A percentile compares a stretch with the other conserved stretches of the same genome.
Evolutionary conservation across 2,113 vertebrate genomes (phyloP).

Genomic region (Semnornis frantzii): DNA sequence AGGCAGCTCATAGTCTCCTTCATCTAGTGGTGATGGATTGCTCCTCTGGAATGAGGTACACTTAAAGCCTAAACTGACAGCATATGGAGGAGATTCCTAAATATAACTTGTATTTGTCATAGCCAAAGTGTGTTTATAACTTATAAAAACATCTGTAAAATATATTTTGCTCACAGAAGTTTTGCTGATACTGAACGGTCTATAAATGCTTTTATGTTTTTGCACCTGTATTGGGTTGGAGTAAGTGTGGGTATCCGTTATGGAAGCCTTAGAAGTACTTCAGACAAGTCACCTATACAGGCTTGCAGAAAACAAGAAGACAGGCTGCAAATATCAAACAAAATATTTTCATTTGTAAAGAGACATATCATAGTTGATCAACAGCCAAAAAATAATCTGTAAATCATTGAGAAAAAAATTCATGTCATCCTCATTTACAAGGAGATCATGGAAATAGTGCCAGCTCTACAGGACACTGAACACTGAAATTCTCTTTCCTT

Average conservation of each 20-base stretch:
- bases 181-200: not conserved
- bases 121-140: not conserved
- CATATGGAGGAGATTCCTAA: not conserved
- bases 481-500: not conserved
- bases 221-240: too few relatives aligned
- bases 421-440: not conserved
- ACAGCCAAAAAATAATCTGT: not conserved
- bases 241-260: not conserved
- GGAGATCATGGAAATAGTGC: not conserved
- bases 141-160: not conserved
- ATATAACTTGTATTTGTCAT: not conserved
- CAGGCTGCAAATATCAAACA: not conserved
- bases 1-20: not conserved
- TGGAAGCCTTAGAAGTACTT: not conserved
- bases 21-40: not conserved
- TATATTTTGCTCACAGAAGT: not conserved
- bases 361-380: not conserved
- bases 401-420: not conserved
- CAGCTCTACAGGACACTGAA: not conserved
- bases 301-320: not conserved
- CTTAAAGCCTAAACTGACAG: not conserved
- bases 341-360: not conserved
- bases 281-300: not conserved
- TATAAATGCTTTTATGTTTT: too few relatives aligned
- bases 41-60: not conserved